Evolutionary conservation across 2,113 vertebrate genomes (phyloP), one percentile per base, ranked within the genome.

Genomic region (Neolamprologus falcicula): DNA sequence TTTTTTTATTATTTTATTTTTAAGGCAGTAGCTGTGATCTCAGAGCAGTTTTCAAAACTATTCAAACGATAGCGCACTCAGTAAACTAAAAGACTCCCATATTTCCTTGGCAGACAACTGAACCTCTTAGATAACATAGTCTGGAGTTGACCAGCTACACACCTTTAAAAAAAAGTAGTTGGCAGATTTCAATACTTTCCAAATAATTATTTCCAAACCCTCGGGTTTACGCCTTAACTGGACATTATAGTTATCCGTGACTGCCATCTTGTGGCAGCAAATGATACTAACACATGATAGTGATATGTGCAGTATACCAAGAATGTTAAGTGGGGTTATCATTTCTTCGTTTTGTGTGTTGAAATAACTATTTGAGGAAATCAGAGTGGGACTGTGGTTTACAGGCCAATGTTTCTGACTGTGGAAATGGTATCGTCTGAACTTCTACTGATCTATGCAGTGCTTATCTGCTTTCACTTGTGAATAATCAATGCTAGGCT

Each of bases 181-280:
- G 21, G 26, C 35, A 28, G 50, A 35, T 35, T 82, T 80, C 3
- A 50, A 19, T 19, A 19, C 24, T 7, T 73, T 40, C 19, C 35
- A 24, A 14, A 71, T 42, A 42, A 71, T 42, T 24, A 71, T 66
- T 35, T 26, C 24, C 37, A 54, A 28, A 53, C 7, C 28, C 26
- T 59, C n/a, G 12, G n/a, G 16, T 63, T 37, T 7, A 24, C 5
- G 0, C 2, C 9, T 26, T 9, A 10, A n/a, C 9, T 10, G 10
- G 71, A 7, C 3, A 9, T 71, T 9, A 85, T 86, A 24, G 17
- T 82, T 76, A 92, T 86, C 59, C 82, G 1, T 59, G 73, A 90
- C 82, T 89, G 82, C 92, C 89, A 90, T 85, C 93, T 57, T 6
- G 89, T 92, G 93, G 89, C 52, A 19, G 2, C 4, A 73, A 4